Conservation (phyloP, 2,888 invertebrate genomes). For the Drosophila prolongata region DNA sequence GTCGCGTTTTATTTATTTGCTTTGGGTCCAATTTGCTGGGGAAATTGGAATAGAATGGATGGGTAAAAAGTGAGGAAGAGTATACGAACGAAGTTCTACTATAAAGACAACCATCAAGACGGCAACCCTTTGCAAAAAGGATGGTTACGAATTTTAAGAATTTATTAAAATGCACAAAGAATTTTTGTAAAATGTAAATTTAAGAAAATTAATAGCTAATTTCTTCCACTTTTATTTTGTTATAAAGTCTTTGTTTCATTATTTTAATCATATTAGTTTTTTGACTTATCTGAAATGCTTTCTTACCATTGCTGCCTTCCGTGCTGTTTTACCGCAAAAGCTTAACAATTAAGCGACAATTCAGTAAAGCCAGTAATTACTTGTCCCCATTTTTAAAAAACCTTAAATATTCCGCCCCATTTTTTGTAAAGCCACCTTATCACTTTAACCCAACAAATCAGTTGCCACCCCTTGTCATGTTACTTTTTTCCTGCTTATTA, state of each 20-base stretch:
- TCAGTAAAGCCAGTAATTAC: not conserved
- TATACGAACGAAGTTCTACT: not conserved
- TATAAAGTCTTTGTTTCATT: no score
- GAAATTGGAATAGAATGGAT: slow-evolving; percentile 12
- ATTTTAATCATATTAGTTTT: no score
- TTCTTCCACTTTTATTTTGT: no score
- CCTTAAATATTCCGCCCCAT: not conserved
- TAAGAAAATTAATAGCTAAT: no score
- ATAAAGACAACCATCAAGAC: no score
- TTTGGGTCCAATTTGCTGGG: slow-evolving; percentile 27
- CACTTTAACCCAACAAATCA: slow-evolving; percentile 15
- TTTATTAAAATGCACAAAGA: no score
- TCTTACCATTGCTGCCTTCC: not conserved
- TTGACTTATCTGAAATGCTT: no score
- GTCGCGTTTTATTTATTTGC: slow-evolving; percentile 69
- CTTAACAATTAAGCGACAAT: not conserved
- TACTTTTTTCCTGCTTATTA: slow-evolving; percentile 27
- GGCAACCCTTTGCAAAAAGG: not conserved
- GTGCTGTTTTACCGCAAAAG: not conserved
- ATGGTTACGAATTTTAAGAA: not conserved
- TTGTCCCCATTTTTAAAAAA: not conserved
- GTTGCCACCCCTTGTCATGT: slow-evolving; percentile 10
- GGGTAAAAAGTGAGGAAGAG: not conserved
- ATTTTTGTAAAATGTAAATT: no score
- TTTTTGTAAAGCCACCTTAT: slow-evolving; percentile 7